Percentiles rank a stretch among this genome's conserved stretches.
Evolutionary conservation across 2,888 invertebrate genomes (phyloP).

Genomic region (Diachrysia chrysitis): DNA sequence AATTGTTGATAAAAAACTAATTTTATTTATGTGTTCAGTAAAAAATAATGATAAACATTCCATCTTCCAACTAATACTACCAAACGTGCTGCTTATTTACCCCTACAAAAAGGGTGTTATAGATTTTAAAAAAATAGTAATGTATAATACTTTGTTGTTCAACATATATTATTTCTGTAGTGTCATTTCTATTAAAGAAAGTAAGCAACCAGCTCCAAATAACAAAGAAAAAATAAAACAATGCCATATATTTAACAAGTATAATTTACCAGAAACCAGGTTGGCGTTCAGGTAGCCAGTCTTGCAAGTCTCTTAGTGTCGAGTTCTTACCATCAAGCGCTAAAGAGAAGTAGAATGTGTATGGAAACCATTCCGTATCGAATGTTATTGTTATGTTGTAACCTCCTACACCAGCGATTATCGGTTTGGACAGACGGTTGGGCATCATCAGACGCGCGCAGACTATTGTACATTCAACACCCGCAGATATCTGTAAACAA

Average conservation of each 20-base stretch:
- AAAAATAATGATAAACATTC: too few species aligned
- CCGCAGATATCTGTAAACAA: constrained; percentile 76
- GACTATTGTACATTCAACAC: constrained; percentile 75
- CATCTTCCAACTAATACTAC: too few species aligned
- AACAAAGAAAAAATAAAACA: neutral
- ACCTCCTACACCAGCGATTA: constrained; percentile 74
- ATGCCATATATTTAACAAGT: neutral
- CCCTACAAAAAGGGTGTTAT: too few species aligned
- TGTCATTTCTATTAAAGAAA: too few species aligned
- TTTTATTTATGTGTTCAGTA: too few species aligned
- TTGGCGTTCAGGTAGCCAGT: constrained; percentile 68
- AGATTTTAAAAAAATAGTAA: too few species aligned
- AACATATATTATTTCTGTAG: too few species aligned
- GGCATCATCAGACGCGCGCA: constrained; percentile 77
- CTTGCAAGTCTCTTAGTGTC: constrained; percentile 55
- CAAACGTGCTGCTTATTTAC: too few species aligned
- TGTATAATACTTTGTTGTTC: too few species aligned
- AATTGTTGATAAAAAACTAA: too few species aligned
- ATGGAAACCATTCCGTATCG: constrained; percentile 75
- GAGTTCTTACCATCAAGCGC: constrained; percentile 74
- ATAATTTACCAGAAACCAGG: constrained; percentile 67
- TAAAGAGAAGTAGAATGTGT: constrained; percentile 71
- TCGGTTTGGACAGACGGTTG: constrained; percentile 68
- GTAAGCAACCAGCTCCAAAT: too few species aligned
- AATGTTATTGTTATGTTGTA: constrained; percentile 77